Percentiles rank a stretch among this genome's conserved stretches.
phyloP scores from a whole-genome alignment of 2,888 invertebrate species.

The Catotricha subobsoleta region DNA sequence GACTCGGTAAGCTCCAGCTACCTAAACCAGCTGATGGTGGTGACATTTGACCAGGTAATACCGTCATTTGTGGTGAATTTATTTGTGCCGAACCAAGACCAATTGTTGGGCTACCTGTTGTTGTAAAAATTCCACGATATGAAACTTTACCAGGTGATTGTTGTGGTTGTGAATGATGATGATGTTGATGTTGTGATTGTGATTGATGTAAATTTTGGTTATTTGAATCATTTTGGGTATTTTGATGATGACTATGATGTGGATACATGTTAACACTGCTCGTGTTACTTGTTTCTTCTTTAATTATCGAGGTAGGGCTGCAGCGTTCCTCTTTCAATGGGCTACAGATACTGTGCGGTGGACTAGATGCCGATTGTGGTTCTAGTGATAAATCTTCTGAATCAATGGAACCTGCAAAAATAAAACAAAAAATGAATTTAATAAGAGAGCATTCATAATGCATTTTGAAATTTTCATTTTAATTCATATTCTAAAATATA shows the following conservation, averaged over 20 bases:
- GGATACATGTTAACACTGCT: constrained; percentile 36
- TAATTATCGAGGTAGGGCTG: constrained; percentile 44
- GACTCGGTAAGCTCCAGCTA: constrained; percentile 55
- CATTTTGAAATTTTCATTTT: neutral
- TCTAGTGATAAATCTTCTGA: constrained; percentile 62
- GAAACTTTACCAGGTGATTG: constrained; percentile 32
- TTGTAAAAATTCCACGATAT: constrained; percentile 56
- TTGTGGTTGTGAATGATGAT: constrained; percentile 27
- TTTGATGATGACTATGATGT: constrained; percentile 19
- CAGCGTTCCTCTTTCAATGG: constrained; percentile 46
- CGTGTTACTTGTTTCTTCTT: constrained; percentile 57
- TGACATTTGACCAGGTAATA: constrained; percentile 32
- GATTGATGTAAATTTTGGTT: constrained; percentile 1
- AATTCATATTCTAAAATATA: too few species aligned
- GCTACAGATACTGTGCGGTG: constrained; percentile 32
- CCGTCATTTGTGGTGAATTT: constrained; percentile 26
- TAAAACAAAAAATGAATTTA: neutral
- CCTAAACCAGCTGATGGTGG: constrained; percentile 38
- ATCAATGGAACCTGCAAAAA: constrained; percentile 53
- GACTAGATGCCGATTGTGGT: constrained; percentile 32
- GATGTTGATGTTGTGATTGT: constrained; percentile 20
- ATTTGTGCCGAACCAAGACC: constrained; percentile 17
- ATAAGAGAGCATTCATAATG: too few species aligned
- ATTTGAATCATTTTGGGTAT: constrained; percentile 12
- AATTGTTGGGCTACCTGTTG: constrained; percentile 37